phyloP scores from a whole-genome alignment of 2,113 vertebrate genomes.

The Ictalurus furcatus region DNA sequence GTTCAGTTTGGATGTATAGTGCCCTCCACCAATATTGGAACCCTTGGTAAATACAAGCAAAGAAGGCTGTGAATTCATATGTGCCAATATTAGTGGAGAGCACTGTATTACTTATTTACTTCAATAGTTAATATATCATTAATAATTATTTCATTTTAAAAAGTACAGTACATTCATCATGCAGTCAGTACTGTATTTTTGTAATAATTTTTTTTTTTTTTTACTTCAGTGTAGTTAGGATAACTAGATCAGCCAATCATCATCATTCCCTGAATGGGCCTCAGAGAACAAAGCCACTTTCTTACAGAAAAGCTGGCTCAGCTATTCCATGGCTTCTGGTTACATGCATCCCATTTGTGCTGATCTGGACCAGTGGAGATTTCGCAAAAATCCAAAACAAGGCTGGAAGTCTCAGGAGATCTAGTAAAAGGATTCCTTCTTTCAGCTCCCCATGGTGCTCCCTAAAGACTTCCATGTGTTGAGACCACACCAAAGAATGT shows the following conservation, averaged over 20 bases:
- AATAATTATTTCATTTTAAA: too few relatives aligned
- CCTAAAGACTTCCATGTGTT: background rate
- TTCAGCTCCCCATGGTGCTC: background rate
- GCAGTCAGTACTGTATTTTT: too few relatives aligned
- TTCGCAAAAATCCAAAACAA: background rate
- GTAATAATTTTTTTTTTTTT: too few relatives aligned
- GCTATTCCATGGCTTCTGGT: background rate
- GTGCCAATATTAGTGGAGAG: too few relatives aligned
- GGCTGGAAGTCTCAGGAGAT: background rate
- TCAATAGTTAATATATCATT: too few relatives aligned
- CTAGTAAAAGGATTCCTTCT: background rate
- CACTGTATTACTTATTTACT: too few relatives aligned
- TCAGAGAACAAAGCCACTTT: background rate
- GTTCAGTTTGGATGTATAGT: too few relatives aligned
- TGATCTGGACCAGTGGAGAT: background rate
- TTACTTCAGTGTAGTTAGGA: background rate
- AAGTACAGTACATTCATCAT: too few relatives aligned
- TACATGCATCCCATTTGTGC: background rate
- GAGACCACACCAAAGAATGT: background rate
- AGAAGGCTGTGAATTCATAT: too few relatives aligned
- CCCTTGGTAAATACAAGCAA: too few relatives aligned
- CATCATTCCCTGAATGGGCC: background rate
- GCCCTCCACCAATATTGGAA: too few relatives aligned
- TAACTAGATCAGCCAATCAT: background rate
- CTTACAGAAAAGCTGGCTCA: background rate